Conservation (phyloP, 2,888 invertebrate species). For the Pterostichus niger region DNA sequence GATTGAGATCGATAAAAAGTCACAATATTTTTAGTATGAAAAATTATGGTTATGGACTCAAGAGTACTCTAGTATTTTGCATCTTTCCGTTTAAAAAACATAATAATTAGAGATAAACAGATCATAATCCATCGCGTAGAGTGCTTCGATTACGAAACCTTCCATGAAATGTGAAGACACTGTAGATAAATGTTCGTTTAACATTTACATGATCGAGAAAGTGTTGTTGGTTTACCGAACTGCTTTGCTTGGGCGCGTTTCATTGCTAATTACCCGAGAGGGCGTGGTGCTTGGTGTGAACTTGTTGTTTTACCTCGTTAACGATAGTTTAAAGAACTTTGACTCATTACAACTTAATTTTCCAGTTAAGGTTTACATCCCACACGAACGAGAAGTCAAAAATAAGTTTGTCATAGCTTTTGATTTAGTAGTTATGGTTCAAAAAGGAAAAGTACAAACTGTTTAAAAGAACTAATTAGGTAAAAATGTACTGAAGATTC, state of each 20-base stretch:
- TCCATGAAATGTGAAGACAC: not conserved
- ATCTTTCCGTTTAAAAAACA: too few species aligned
- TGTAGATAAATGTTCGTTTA: not conserved
- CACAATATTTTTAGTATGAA: too few species aligned
- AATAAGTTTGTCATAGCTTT: not conserved
- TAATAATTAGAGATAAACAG: too few species aligned
- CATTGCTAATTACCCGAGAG: conserved; percentile 11
- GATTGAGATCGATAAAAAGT: too few species aligned
- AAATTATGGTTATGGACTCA: too few species aligned
- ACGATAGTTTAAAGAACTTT: not conserved
- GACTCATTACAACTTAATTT: not conserved
- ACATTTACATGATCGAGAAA: not conserved
- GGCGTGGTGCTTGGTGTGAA: conserved; percentile 4
- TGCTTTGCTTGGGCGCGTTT: not conserved
- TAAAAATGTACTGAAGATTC: too few species aligned
- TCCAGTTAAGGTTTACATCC: not conserved
- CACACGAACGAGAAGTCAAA: too few species aligned
- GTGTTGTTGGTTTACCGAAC: not conserved
- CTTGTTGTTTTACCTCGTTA: conserved; percentile 9
- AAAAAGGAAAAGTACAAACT: too few species aligned
- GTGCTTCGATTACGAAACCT: not conserved
- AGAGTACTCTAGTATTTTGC: too few species aligned
- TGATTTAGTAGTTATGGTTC: too few species aligned
- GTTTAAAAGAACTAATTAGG: too few species aligned
- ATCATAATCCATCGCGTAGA: not conserved